These are phyloP conservation scores for Coryphaenoides rupestris DNA, from an alignment of 2,113 vertebrate genomes.

Conservation along the genomic window DNA sequence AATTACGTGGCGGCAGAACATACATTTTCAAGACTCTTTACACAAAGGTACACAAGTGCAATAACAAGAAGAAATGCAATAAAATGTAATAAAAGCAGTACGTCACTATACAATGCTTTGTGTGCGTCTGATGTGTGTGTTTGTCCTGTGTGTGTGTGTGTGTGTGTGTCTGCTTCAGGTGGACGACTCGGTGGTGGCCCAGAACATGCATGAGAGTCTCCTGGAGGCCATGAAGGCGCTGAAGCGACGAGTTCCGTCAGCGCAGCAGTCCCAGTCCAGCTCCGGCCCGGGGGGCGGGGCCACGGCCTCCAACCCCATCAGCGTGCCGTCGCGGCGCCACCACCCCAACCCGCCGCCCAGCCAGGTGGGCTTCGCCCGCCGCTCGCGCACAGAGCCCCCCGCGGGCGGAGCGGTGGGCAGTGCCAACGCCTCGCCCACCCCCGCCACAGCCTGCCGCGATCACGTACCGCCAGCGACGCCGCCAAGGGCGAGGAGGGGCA, in stretches of 20 bases:
- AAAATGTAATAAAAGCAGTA: too few relatives aligned
- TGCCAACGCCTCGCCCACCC: slow-evolving; percentile 66
- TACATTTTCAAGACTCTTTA: too few relatives aligned
- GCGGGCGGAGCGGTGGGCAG: slow-evolving; percentile 27
- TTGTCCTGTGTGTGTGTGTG: too few relatives aligned
- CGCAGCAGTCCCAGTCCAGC: slow-evolving; percentile 76
- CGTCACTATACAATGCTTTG: too few relatives aligned
- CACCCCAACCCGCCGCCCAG: slow-evolving; percentile 64
- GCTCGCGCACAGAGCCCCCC: slow-evolving; percentile 71
- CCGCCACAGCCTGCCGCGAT: slow-evolving; percentile 60
- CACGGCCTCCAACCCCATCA: slow-evolving; percentile 80
- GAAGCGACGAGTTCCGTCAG: slow-evolving; percentile 80
- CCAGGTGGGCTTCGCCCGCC: slow-evolving; percentile 71
- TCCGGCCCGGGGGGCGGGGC: slow-evolving; percentile 69
- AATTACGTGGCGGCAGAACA: too few relatives aligned
- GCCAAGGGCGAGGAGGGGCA: slow-evolving; percentile 59
- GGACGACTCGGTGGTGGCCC: slow-evolving; percentile 77
- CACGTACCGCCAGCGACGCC: slow-evolving; percentile 72
- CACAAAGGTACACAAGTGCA: too few relatives aligned
- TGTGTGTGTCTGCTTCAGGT: slow-evolving; percentile 52
- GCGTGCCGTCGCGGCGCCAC: slow-evolving; percentile 66
- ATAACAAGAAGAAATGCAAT: too few relatives aligned
- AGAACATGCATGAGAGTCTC: slow-evolving; percentile 83
- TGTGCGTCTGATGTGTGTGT: too few relatives aligned
- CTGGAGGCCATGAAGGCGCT: slow-evolving; percentile 80